Conservation (phyloP, 2,888 invertebrate genomes). For the Antheraea assamensis region DNA sequence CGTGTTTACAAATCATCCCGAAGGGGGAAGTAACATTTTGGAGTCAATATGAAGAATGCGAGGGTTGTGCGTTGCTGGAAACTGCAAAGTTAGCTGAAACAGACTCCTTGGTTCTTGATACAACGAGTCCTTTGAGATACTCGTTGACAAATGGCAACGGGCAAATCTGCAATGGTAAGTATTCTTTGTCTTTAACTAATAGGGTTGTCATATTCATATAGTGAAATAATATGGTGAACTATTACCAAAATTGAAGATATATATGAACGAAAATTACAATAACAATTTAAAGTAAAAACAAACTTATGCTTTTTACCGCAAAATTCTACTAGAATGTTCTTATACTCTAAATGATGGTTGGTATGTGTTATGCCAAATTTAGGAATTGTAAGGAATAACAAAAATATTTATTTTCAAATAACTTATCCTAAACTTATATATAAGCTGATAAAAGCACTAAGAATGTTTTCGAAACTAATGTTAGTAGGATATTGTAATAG, state of each 20-base stretch:
- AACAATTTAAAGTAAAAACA: background rate
- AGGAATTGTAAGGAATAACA: too few relatives aligned
- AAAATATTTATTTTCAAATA: too few relatives aligned
- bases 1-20: constrained; percentile 70
- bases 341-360: background rate
- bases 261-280: background rate
- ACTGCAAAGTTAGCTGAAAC: constrained; percentile 44
- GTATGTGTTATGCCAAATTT: too few relatives aligned
- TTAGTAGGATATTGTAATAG: too few relatives aligned
- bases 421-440: too few relatives aligned
- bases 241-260: too few relatives aligned
- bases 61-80: constrained; percentile 60
- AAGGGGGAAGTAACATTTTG: constrained; percentile 57
- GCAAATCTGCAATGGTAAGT: constrained; percentile 67
- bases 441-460: too few relatives aligned
- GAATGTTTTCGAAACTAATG: too few relatives aligned
- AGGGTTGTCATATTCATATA: background rate
- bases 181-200: constrained; percentile 23
- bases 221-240: background rate
- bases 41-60: constrained; percentile 75
- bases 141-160: constrained; percentile 49
- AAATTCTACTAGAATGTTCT: background rate
- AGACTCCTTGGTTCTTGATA: constrained; percentile 52
- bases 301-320: background rate
- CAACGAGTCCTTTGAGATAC: constrained; percentile 64